Percentiles rank a stretch among this genome's conserved stretches.
Evolutionary conservation across 2,888 invertebrate genomes (phyloP).

Genomic region (Drosophila yooni): DNA sequence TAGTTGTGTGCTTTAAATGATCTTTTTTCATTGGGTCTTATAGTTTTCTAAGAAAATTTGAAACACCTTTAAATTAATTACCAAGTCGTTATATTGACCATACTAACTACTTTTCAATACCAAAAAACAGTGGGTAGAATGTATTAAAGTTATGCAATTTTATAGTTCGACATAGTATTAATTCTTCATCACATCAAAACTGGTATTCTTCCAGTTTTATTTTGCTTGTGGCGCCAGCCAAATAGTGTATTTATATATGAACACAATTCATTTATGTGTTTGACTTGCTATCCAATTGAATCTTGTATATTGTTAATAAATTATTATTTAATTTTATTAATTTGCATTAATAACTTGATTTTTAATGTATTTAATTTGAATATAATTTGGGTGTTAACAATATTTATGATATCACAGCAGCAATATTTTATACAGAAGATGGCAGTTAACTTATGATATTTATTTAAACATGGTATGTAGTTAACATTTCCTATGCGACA

Average conservation of each 20-base stretch:
- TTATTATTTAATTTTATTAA: constrained; percentile 36
- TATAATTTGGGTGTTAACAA: constrained; percentile 1
- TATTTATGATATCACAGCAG: not conserved
- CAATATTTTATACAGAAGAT: constrained; percentile 5
- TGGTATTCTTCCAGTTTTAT: constrained; percentile 1
- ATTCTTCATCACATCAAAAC: not conserved
- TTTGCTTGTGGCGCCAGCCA: constrained; percentile 60
- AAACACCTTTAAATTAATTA: not conserved
- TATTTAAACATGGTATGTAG: not conserved
- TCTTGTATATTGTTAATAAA: constrained; percentile 48
- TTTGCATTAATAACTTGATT: constrained; percentile 41
- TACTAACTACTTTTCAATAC: not conserved
- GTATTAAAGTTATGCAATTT: not conserved
- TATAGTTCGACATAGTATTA: constrained; percentile 16
- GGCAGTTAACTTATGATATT: not conserved
- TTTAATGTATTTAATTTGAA: constrained; percentile 25
- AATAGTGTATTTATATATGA: constrained; percentile 42
- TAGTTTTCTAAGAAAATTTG: constrained; percentile 1
- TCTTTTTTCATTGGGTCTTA: not conserved
- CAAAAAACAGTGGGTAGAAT: not conserved
- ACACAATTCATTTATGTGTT: constrained; percentile 35
- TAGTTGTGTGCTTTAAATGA: constrained; percentile 9
- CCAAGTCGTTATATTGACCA: not conserved
- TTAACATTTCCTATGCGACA: not conserved
- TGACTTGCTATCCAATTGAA: constrained; percentile 32